Evolutionary conservation across 2,888 invertebrate genomes (phyloP), one percentile per base, ranked within the genome.

Genomic region (Caenorhabditis panamensis): DNA sequence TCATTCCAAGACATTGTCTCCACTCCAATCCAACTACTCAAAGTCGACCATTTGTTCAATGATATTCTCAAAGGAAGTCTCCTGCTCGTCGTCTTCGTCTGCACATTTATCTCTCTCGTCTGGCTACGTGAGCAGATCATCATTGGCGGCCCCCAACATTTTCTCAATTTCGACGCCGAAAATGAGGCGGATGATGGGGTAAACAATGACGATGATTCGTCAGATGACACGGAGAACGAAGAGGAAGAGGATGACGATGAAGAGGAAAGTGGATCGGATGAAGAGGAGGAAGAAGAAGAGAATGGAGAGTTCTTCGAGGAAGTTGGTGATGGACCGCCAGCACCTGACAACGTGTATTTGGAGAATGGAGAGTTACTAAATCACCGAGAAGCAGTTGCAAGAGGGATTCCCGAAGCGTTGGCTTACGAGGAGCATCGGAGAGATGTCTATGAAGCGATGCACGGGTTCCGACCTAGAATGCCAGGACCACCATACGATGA

Each of bases 121-220:
- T 99, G 99, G 98, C 92, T 99, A 61, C 93, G 98, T 84, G 99
- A 99, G 92, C 99, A 99, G 92, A 87, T 87, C 36, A 66, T 87
- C 8, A 76, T 79, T 51, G 84, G 84, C 13, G 87, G 87, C 11
- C 87, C 87, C 4, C 84, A 84, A 16, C 78, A 84, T 22, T 87
- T 85, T 68, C 67, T 85, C 24, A 77, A 84, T 36, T 64, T 86
- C 47, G 82, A 79, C 58, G 56, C 54, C n/a, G 78, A 53, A 51
- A 51, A 61, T 20, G 64, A 64, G 11, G 66, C 36, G 78, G 76
- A 61, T 13, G 67, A 49, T 4, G 62, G 24, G 11, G 67, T 26
- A 16, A 69, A 67, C 26, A 63, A 64, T 18, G 64, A 53, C 6
- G 47, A 64, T 31, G 61, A 61, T 13, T 51, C 58, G 18, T 47